A percentile compares a stretch with the other conserved stretches of the same genome.
Conservation (phyloP, 2,797 vertebrate genomes). For the Cirrhinus molitorella region DNA sequence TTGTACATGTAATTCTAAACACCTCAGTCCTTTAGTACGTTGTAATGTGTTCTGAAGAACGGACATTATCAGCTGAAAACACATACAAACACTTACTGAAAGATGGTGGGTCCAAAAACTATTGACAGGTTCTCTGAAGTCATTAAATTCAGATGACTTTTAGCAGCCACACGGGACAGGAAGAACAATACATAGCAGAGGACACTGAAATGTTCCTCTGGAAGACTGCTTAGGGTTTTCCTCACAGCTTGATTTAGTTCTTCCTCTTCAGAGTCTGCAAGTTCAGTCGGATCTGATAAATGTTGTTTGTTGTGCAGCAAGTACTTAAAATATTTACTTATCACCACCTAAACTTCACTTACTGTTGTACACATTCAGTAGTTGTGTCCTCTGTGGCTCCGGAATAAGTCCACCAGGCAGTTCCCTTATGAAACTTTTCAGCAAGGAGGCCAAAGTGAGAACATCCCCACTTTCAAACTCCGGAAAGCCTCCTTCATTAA, state of each 20-base stretch:
- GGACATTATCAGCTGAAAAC: neutral
- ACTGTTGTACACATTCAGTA: conserved; percentile 78
- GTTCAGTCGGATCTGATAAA: neutral
- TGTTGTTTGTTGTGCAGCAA: neutral
- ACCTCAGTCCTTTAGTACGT: neutral
- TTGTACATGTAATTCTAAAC: neutral
- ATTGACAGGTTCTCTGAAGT: neutral
- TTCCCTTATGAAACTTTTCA: conserved; percentile 86
- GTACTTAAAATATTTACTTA: neutral
- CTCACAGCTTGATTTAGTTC: conserved; percentile 14
- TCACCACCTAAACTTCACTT: conserved; percentile 44
- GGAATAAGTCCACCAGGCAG: conserved; percentile 82
- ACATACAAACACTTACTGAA: neutral
- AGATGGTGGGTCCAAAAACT: conserved; percentile 24
- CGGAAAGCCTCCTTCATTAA: conserved; percentile 78
- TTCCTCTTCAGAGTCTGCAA: neutral
- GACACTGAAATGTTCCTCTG: conserved; percentile 3
- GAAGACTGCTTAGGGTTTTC: neutral
- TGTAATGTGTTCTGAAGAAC: neutral
- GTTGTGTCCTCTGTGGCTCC: conserved; percentile 68
- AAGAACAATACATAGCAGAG: conserved; percentile 3
- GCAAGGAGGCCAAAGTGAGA: conserved; percentile 80
- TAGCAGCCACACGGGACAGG: neutral
- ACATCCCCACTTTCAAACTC: conserved; percentile 78
- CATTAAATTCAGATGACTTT: conserved; percentile 1